Evolutionary conservation across 1,140 invertebrate species (phyloP).

Genomic region (Mya arenaria): DNA sequence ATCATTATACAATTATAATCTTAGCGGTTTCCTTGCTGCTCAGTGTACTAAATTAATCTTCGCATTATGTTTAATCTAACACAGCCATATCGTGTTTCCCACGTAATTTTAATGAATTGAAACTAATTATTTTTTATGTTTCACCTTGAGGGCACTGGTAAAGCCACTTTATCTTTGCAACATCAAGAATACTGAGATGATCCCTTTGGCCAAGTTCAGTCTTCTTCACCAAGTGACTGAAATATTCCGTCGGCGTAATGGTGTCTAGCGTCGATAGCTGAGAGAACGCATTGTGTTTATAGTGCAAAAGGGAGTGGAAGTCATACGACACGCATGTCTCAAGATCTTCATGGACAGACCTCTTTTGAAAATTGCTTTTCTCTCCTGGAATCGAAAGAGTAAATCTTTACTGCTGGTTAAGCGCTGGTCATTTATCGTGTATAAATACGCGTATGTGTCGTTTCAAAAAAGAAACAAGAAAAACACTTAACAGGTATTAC

Average conservation of each 20-base stretch:
- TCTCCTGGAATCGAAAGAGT: background rate
- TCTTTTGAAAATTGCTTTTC: background rate
- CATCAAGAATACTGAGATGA: slow-evolving; percentile 63
- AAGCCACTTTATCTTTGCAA: slow-evolving; percentile 62
- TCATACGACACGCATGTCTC: background rate
- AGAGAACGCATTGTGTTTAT: slow-evolving; percentile 36
- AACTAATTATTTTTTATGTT: too few species aligned
- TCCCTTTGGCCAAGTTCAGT: slow-evolving; percentile 64
- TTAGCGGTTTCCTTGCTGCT: too few species aligned
- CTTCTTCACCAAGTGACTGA: slow-evolving; percentile 49
- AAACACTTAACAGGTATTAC: background rate
- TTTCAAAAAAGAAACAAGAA: background rate
- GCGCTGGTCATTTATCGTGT: background rate
- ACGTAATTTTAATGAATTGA: too few species aligned
- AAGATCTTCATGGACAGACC: background rate
- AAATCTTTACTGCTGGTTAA: background rate
- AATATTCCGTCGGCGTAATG: slow-evolving; percentile 72
- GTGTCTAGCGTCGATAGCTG: background rate
- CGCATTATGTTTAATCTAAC: too few species aligned
- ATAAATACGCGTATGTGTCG: background rate
- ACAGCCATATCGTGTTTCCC: too few species aligned
- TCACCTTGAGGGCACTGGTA: slow-evolving; percentile 71
- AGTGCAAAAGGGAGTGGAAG: slow-evolving; percentile 28
- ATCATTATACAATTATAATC: too few species aligned
- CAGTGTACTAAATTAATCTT: too few species aligned